Base-by-base conservation (phyloP, 2,797 vertebrate species). In the Rachycentron canadum region DNA sequence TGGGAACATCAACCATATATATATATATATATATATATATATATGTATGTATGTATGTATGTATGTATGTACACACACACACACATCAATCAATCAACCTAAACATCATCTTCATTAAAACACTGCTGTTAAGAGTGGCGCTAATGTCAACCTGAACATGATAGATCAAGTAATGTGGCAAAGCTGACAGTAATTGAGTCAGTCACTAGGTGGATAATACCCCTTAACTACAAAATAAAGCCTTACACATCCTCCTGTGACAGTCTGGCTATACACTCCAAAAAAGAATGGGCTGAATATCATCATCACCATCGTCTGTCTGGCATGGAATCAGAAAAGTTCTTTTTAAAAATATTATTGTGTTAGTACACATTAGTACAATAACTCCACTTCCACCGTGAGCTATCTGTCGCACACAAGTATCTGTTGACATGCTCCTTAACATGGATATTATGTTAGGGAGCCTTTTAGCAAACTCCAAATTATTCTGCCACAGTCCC, bases 401-500 rank as follows among this genome's bases (percentile, higher is more conserved):
- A 87, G 92, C 92, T 88, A 93, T 94, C 93, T 90, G 92, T 90
- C 83, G 66, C 93, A 94, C 90, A 95, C 92, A 95, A 96, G 95
- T 95, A 89, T 95, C 95, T 96, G 95, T 96, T 96, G 95, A 96
- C 95, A 96, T 94, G 94, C 95, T 95, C 95, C 95, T 96, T 96
- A 96, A 96, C 95, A 95, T 93, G 87, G 93, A 95, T 94, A 95
- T 95, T 95, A 95, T 95, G 92, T 93, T 92, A 93, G 92, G 93
- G 94, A 93, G 94, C 94, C 93, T 95, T 96, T 95, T 95, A 95
- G 92, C 94, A 94, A 95, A 95, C 93, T 94, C 92, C 84, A 95
- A 95, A 95, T 95, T 91, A 95, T 95, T 94, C 94, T 91, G 90
- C 91, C 91, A 88, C 91, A 76, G 91, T 95, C 93, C 88, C 88